Evolutionary conservation across 2,113 vertebrate genomes (phyloP).

Genomic region (Caranx ignobilis): DNA sequence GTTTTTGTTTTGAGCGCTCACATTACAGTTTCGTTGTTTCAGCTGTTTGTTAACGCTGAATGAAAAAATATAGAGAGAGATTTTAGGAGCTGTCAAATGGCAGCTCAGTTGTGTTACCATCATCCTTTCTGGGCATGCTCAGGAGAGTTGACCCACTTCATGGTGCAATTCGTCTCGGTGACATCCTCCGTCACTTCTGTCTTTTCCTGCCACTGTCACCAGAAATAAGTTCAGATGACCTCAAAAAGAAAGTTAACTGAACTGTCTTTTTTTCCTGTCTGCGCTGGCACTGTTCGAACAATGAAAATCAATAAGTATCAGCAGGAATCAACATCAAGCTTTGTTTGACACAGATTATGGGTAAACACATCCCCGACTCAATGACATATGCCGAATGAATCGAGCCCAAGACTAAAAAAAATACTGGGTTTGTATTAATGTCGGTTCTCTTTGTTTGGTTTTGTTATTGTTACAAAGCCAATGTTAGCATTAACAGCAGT

Average conservation of each 20-base stretch:
- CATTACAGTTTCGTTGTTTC: background rate
- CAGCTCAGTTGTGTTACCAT: constrained; percentile 41
- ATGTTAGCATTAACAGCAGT: too few species aligned
- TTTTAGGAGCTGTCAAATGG: constrained; percentile 46
- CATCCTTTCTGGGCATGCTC: constrained; percentile 59
- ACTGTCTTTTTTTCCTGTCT: constrained; percentile 9
- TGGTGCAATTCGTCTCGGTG: constrained; percentile 55
- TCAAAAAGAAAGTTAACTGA: constrained; percentile 46
- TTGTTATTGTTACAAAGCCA: too few species aligned
- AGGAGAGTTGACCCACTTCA: constrained; percentile 73
- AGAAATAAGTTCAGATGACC: constrained; percentile 58
- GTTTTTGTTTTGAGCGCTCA: background rate
- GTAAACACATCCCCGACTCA: background rate
- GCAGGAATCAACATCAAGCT: background rate
- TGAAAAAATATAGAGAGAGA: background rate
- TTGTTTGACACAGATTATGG: background rate
- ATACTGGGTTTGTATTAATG: background rate
- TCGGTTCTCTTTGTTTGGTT: too few species aligned
- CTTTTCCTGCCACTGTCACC: constrained; percentile 54
- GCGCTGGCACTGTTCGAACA: background rate
- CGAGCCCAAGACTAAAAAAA: background rate
- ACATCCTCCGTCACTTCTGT: constrained; percentile 58
- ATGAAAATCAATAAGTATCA: constrained; percentile 16
- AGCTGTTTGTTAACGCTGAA: background rate
- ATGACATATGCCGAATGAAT: background rate